Conservation (phyloP, 1,140 invertebrate species). For the Sitophilus oryzae region DNA sequence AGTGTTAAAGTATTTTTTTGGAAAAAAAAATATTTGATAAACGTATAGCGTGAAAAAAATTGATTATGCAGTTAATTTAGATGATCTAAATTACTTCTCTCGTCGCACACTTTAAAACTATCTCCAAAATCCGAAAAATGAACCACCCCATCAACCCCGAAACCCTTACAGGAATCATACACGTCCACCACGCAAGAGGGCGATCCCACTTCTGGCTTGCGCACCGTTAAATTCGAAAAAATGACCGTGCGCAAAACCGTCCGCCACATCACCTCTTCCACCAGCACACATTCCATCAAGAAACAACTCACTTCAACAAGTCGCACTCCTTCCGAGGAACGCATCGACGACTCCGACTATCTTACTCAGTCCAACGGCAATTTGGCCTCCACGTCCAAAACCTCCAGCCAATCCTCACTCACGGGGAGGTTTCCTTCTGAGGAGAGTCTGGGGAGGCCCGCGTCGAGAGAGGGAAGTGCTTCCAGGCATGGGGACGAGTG, state of each 20-base stretch:
- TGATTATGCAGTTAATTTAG: no score
- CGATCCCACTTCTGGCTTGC: conserved; percentile 53
- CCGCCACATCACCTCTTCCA: conserved; percentile 41
- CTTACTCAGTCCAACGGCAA: conserved; percentile 50
- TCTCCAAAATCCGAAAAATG: no score
- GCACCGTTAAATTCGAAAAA: conserved; percentile 62
- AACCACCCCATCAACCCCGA: no score
- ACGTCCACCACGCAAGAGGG: conserved; percentile 58
- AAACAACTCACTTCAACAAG: conserved; percentile 32
- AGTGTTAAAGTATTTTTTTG: no score
- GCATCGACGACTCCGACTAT: conserved; percentile 53
- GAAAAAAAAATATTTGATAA: no score
- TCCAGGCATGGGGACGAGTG: conserved; percentile 32
- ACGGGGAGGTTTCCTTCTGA: conserved; percentile 55
- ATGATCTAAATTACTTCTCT: no score
- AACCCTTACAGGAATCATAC: conserved; percentile 48
- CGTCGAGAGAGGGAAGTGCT: conserved; percentile 33
- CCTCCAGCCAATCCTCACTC: conserved; percentile 42
- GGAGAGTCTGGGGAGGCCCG: conserved; percentile 45
- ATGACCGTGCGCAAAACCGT: conserved; percentile 56
- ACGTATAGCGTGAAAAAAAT: no score
- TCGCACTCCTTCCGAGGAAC: conserved; percentile 53
- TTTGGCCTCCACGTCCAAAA: conserved; percentile 47
- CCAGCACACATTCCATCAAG: conserved; percentile 24
- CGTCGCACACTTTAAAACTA: conserved; percentile 3